A percentile compares a stretch with the other conserved stretches of the same genome.
phyloP scores from a whole-genome alignment of 2,888 invertebrate genomes.

The Gastracanthus pulcherrimus region DNA sequence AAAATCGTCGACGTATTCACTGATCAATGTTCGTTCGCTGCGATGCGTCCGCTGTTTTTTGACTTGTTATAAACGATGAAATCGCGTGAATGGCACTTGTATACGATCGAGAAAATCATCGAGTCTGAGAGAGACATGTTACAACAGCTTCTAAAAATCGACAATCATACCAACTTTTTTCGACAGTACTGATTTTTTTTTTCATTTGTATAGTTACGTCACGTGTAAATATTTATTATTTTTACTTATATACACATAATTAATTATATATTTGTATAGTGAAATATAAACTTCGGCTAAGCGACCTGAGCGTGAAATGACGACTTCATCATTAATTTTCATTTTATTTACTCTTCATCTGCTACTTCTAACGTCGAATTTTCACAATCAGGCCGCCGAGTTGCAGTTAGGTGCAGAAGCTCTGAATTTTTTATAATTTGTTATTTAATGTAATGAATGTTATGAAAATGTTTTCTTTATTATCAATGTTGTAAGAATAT shows the following conservation, averaged over 20 bases:
- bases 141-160: slow-evolving; percentile 64
- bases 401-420: slow-evolving; percentile 63
- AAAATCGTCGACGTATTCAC: neutral
- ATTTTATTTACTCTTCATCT: slow-evolving; percentile 9
- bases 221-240: slow-evolving; percentile 74
- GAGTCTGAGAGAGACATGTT: slow-evolving; percentile 39
- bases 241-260: slow-evolving; percentile 61
- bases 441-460: slow-evolving; percentile 76
- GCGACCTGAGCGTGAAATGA: slow-evolving; percentile 56
- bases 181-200: slow-evolving; percentile 70
- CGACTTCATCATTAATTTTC: slow-evolving; percentile 5
- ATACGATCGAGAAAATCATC: slow-evolving; percentile 4
- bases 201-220: slow-evolving; percentile 66
- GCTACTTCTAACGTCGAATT: slow-evolving; percentile 13
- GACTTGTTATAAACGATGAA: slow-evolving; percentile 24
- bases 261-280: slow-evolving; percentile 41
- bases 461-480: slow-evolving; percentile 74
- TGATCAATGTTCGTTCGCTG: neutral
- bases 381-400: slow-evolving; percentile 26
- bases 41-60: neutral
- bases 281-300: slow-evolving; percentile 62
- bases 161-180: slow-evolving; percentile 72
- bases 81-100: slow-evolving; percentile 26
- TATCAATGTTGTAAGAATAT: slow-evolving; percentile 73
- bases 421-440: slow-evolving; percentile 76